These are phyloP conservation scores for Cinclus mexicanus DNA, from an alignment of 2,113 vertebrate species.

Conservation along the genomic window DNA sequence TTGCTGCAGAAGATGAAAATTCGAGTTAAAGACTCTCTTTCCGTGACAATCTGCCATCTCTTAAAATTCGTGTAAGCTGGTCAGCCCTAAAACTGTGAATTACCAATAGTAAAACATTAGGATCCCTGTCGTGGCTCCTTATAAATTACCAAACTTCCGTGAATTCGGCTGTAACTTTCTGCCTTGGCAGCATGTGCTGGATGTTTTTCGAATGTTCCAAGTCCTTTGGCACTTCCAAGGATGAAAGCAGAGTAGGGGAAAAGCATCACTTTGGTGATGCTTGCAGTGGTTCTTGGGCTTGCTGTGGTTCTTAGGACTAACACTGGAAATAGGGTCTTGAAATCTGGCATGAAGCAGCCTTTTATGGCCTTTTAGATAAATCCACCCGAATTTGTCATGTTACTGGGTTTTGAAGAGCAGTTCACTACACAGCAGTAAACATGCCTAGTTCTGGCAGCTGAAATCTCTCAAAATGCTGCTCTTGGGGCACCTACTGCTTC, in stretches of 20 bases:
- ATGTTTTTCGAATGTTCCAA: accelerated
- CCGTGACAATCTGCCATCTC: background rate
- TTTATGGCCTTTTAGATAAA: background rate
- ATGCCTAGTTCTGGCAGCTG: background rate
- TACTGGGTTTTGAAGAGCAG: background rate
- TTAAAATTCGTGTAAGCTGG: background rate
- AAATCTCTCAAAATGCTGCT: background rate
- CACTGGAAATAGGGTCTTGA: background rate
- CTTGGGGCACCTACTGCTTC: background rate
- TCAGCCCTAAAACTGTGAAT: background rate
- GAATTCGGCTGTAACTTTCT: background rate
- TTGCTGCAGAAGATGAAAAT: background rate
- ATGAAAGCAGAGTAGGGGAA: background rate
- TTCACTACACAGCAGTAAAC: background rate
- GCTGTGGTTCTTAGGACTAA: background rate
- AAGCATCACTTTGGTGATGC: background rate
- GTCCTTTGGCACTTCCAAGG: background rate
- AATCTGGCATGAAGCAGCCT: background rate
- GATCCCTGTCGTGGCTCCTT: background rate
- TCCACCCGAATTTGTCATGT: background rate
- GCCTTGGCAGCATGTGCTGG: background rate
- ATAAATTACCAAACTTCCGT: background rate
- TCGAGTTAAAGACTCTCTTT: background rate
- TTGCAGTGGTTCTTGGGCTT: background rate
- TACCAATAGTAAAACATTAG: background rate